Percentiles rank a stretch among this genome's conserved stretches.
Conservation (phyloP, 2,797 vertebrate genomes). For the Gila robusta region DNA sequence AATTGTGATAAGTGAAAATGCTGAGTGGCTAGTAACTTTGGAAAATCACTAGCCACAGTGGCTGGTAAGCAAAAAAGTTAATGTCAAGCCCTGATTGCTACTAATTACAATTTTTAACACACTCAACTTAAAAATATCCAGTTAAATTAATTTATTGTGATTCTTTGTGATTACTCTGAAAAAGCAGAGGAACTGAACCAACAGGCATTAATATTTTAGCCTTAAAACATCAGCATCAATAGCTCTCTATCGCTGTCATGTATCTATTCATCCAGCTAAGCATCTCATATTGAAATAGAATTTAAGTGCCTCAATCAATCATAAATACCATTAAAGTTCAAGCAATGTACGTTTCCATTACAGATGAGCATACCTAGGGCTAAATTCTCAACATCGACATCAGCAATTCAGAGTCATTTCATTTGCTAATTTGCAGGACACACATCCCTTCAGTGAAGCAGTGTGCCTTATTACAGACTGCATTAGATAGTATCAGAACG, state of each 20-base stretch:
- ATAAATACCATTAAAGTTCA: background rate
- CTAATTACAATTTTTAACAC: background rate
- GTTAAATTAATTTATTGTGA: background rate
- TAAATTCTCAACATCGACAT: background rate
- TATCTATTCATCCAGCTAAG: constrained; percentile 10
- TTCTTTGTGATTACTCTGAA: background rate
- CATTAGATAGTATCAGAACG: constrained; percentile 16
- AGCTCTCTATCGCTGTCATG: background rate
- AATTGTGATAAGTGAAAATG: no score
- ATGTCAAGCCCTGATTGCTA: background rate
- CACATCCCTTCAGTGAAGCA: background rate
- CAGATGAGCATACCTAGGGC: background rate
- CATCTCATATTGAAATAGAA: constrained; percentile 8
- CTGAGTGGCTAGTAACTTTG: no score
- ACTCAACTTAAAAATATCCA: background rate
- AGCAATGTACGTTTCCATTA: constrained; percentile 3
- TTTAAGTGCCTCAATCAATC: background rate
- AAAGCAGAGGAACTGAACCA: background rate
- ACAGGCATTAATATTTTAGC: constrained; percentile 12
- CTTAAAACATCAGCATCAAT: background rate
- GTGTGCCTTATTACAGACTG: background rate
- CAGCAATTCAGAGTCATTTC: background rate
- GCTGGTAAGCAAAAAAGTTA: no score
- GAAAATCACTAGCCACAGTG: no score
- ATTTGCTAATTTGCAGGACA: constrained; percentile 3